phyloP scores from a whole-genome alignment of 2,113 vertebrate species.

The Dromas ardeola region DNA sequence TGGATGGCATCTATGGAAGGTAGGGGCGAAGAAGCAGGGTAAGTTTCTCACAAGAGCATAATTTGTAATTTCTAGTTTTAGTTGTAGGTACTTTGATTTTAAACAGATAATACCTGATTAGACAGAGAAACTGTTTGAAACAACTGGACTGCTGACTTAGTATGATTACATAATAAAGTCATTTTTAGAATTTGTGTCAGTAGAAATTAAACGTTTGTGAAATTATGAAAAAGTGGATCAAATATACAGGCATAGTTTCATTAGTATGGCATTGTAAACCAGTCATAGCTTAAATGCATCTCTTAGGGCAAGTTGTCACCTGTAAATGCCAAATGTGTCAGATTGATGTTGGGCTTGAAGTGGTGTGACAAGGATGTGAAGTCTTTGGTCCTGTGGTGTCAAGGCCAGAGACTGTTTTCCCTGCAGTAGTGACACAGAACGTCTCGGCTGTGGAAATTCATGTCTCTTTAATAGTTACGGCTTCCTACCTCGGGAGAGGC shows the following conservation, averaged over 20 bases:
- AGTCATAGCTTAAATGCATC: neutral
- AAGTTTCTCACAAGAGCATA: neutral
- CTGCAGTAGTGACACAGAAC: neutral
- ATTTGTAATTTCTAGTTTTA: neutral
- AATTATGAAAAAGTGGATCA: neutral
- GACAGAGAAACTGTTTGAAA: neutral
- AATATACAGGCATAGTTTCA: neutral
- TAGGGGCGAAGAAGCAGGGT: neutral
- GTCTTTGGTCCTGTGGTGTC: neutral
- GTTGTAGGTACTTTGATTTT: neutral
- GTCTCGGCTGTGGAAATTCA: neutral
- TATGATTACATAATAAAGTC: neutral
- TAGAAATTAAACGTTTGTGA: neutral
- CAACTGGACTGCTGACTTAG: neutral
- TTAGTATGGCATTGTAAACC: neutral
- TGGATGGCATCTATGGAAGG: neutral
- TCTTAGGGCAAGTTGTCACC: neutral
- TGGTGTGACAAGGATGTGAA: neutral
- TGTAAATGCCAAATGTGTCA: neutral
- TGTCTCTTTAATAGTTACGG: neutral
- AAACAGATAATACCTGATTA: neutral
- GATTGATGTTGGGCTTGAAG: neutral
- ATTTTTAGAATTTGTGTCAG: neutral
- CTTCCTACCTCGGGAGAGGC: neutral
- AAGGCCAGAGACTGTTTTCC: neutral